Percentiles rank a stretch among this genome's conserved stretches.
Evolutionary conservation across 2,113 vertebrate species (phyloP).

Genomic region (Ceyx melanurus): DNA sequence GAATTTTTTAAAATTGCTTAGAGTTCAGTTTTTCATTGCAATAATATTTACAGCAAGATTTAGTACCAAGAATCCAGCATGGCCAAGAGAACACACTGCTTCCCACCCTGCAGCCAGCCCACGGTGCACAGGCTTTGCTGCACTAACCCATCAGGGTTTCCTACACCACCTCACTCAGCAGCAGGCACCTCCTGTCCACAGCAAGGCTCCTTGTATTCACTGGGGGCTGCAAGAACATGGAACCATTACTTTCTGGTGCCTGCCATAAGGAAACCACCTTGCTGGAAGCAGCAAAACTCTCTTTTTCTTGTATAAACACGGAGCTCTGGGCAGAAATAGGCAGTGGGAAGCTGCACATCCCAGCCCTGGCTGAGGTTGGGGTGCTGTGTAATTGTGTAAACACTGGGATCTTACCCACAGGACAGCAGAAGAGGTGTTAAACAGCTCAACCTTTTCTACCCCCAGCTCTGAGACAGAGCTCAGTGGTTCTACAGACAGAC

Average conservation of each 20-base stretch:
- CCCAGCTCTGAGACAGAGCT: background rate
- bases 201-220: background rate
- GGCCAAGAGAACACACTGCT: background rate
- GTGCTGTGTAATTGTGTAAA: rapidly evolving
- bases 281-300: background rate
- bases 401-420: background rate
- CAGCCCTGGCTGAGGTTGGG: background rate
- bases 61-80: background rate
- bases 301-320: background rate
- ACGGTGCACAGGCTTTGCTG: rapidly evolving
- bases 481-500: background rate
- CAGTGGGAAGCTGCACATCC: background rate
- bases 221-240: background rate
- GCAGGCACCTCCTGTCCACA: background rate
- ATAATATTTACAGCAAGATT: background rate
- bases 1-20: background rate
- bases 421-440: background rate
- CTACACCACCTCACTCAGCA: background rate
- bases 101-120: background rate
- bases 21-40: background rate
- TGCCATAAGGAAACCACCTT: background rate
- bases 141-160: background rate
- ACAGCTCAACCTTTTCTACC: background rate
- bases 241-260: background rate
- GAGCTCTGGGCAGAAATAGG: rapidly evolving